Evolutionary conservation across 2,888 invertebrate species (phyloP), one percentile per base, ranked within the genome.

Genomic region (Agrypnus murinus): DNA sequence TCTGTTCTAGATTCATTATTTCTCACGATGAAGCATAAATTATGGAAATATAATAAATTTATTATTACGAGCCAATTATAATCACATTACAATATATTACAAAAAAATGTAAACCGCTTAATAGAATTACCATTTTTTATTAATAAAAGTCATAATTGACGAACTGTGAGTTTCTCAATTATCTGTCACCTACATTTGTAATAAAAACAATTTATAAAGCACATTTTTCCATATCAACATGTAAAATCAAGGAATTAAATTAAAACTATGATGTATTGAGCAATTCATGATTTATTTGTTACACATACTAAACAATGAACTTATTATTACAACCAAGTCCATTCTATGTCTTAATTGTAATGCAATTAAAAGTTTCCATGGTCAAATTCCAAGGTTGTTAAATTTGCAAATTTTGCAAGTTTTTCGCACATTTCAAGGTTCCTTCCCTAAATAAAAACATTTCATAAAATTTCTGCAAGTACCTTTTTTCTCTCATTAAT

Each of bases 301-400:
- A 40, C 40, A 40, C 40, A 40, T 40, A n/a, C n/a, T n/a, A 25
- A 5, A 25, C 25, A 25, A 25, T 25, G 25, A 25, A 25, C 25
- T 2, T 5, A 3, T 2, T 5, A 3, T 25, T 25, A 25, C 25
- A 25, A 25, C 25, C 2, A 25, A 25, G 25, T 25, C 25, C 5
- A 25, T 25, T 25, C 25, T 5, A 5, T 25, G 5, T 25, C 25
- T 25, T 25, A 25, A 46, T 46, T 50, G 17, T 6, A 50, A 12
- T 31, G 50, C 6, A 31, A 50, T 50, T 50, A 50, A 50, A 50
- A 31, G 7, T 6, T 31, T 31, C 31, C 50, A 50, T 19, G 50
- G 50, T 50, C 50, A 50, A 5, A 50, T 50, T 50, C 7, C 50
- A 50, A 50, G 50, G 50, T 50, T 31, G 14, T 12, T 31, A 50